Conservation (phyloP, 2,113 vertebrate species). For the Petaurus breviceps region DNA sequence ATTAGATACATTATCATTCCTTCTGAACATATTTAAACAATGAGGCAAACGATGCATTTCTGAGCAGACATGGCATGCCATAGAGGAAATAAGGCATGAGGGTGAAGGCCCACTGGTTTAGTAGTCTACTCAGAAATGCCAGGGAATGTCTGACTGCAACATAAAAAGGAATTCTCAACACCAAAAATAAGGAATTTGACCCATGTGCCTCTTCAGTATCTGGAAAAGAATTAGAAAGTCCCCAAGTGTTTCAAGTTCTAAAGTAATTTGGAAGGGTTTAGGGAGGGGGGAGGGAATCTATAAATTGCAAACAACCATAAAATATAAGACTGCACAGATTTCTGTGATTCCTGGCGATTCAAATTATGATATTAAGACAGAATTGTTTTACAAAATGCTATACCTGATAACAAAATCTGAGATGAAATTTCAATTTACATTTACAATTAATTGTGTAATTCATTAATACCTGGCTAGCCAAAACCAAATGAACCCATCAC, state of each 20-base stretch:
- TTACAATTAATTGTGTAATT: constrained; percentile 55
- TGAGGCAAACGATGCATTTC: constrained; percentile 77
- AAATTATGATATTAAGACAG: constrained; percentile 68
- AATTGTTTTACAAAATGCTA: constrained; percentile 66
- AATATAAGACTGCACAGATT: constrained; percentile 60
- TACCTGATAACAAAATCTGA: constrained; percentile 69
- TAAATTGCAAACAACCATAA: constrained; percentile 38
- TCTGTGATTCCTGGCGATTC: constrained; percentile 63
- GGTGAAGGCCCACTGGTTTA: constrained; percentile 76
- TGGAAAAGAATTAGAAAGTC: constrained; percentile 56
- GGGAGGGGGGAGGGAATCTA: not conserved
- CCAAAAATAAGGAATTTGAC: constrained; percentile 69
- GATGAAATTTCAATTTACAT: constrained; percentile 70
- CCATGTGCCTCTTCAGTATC: constrained; percentile 49
- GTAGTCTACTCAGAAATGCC: constrained; percentile 75
- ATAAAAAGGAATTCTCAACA: constrained; percentile 72
- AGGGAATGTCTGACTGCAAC: constrained; percentile 73
- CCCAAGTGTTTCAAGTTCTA: constrained; percentile 52
- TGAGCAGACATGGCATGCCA: constrained; percentile 79
- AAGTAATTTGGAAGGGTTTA: not conserved
- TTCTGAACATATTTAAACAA: constrained; percentile 70
- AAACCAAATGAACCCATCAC: constrained; percentile 60
- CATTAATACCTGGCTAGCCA: constrained; percentile 60
- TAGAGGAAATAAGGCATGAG: constrained; percentile 79
- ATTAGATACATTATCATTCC: constrained; percentile 50